phyloP scores from a whole-genome alignment of 2,888 invertebrate species.

The Hydrotaea diabolus region DNA sequence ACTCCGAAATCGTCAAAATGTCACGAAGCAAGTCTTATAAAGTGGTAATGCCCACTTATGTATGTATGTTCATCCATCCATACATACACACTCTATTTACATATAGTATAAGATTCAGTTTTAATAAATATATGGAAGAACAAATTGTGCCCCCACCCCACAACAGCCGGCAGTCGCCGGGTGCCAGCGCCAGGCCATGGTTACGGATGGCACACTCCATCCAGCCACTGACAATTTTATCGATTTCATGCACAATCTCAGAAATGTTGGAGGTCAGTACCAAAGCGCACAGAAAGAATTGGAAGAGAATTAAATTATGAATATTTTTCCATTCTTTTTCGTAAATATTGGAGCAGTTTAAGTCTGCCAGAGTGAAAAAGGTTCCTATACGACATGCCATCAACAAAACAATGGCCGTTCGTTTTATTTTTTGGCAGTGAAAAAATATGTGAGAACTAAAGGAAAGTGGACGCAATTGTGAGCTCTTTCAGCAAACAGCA shows the following conservation, averaged over 20 bases:
- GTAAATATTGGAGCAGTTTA: no score
- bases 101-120: no score
- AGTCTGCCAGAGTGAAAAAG: no score
- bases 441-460: no score
- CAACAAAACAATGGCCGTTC: no score
- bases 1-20: slow-evolving; percentile 54
- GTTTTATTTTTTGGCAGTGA: no score
- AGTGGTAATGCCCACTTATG: slow-evolving; percentile 54
- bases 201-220: no score
- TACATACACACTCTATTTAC: not conserved
- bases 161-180: not conserved
- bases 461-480: no score
- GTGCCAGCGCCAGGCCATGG: not conserved
- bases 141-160: not conserved
- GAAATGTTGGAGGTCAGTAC: not conserved
- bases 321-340: no score
- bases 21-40: slow-evolving; percentile 56
- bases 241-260: slow-evolving; percentile 3
- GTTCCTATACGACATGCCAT: no score
- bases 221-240: slow-evolving; percentile 8
- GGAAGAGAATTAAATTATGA: no score
- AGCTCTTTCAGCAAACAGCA: no score
- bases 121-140: not conserved
- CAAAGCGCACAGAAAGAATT: not conserved
- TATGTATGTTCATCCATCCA: not conserved